phyloP scores from a whole-genome alignment of 2,113 vertebrate species.

The Actenoides hombroni region DNA sequence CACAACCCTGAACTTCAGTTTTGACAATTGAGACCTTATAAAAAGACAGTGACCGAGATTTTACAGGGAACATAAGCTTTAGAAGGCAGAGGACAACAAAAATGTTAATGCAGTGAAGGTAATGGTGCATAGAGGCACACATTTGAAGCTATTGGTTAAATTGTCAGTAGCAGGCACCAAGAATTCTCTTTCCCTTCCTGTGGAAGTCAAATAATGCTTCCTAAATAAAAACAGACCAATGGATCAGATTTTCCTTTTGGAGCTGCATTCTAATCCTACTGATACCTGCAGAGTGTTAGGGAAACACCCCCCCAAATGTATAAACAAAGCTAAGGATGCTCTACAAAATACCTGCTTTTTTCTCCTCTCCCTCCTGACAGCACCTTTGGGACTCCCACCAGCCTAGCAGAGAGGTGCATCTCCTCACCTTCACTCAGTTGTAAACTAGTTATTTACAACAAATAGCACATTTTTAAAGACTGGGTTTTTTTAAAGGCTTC shows the following conservation, averaged over 20 bases:
- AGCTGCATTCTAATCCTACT: background rate
- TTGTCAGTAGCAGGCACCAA: background rate
- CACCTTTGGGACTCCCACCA: background rate
- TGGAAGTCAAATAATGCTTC: background rate
- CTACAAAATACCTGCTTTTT: background rate
- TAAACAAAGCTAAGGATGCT: background rate
- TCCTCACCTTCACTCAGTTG: background rate
- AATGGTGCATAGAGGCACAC: background rate
- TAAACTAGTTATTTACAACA: background rate
- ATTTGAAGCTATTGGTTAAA: background rate
- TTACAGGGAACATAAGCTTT: background rate
- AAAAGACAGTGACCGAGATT: background rate
- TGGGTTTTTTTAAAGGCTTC: background rate
- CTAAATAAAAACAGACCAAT: background rate
- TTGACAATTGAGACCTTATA: background rate
- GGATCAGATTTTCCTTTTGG: background rate
- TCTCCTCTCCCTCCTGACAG: background rate
- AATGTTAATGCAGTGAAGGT: background rate
- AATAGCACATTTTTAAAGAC: background rate
- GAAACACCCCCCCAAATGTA: background rate
- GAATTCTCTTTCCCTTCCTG: background rate
- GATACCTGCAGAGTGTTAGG: background rate
- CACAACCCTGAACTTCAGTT: background rate
- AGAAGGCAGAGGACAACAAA: background rate
- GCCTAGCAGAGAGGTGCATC: background rate